Base-by-base conservation (phyloP, 1,140 invertebrate species). In the Augochlora pura region DNA sequence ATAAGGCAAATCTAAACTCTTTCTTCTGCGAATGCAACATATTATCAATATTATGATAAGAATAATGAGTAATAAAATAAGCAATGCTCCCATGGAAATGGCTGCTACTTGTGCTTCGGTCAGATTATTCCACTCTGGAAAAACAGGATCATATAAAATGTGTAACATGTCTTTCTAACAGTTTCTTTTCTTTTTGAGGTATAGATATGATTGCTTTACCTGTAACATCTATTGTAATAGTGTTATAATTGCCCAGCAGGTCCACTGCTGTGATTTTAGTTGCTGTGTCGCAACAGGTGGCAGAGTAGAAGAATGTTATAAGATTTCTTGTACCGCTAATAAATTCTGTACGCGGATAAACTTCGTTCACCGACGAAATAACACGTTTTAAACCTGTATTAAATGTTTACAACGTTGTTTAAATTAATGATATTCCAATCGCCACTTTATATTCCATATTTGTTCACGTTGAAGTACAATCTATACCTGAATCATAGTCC, bases 221-320 rank as follows among this genome's bases (percentile, higher is more conserved):
- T 66, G 93, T 93, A 57, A 96, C 95, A 87, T 96, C 94, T 23
- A 96, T 92, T 9, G 91, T 93, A 59, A 93, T 91, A 64, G 92
- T 93, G 59, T 93, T 92, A 6, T 92, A 90, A 87, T 96, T 96
- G 0, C 95, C 94, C 18, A 93, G 88, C 0, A 95, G 86, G 87
- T 96, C 95, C 16, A 92, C 92, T 0, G 94, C 95, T 21, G 93
- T 94, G 3, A 96, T 87, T 39, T 94, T 89, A 2, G 95, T 93
- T 38, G 93, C 89, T 0, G 94, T 94, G 7, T 94, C 91, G 83
- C 95, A 96, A 81, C 95, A 96, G 0, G 93, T 94, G 2, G 95
- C 93, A 42, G 94, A 93, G 85, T 96, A 96, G 12, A 93, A 93
- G 23, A 95, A 94, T 57, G 89, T 92, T 8, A 95, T 90, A 14